These are phyloP conservation scores for Paramisgurnus dabryanus DNA, from an alignment of 2,113 vertebrate species.

Conservation along the genomic window DNA sequence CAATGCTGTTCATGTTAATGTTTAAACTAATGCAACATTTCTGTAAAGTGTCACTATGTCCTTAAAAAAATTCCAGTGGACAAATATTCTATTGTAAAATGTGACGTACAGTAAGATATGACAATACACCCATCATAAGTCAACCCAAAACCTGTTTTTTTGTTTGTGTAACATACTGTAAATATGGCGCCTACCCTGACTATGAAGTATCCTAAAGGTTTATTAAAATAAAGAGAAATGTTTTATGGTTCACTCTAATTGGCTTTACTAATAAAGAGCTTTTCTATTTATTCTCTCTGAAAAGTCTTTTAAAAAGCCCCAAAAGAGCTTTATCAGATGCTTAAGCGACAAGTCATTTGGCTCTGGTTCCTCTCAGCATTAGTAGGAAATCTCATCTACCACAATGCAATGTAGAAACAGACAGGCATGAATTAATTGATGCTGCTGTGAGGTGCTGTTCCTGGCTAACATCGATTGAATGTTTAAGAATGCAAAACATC, in stretches of 20 bases:
- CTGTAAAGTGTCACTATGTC: too few relatives aligned
- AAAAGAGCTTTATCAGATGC: constrained; percentile 48
- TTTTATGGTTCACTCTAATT: background rate
- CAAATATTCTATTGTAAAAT: too few relatives aligned
- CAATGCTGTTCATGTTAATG: too few relatives aligned
- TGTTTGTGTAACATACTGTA: background rate
- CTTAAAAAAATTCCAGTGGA: too few relatives aligned
- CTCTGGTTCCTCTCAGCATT: constrained; percentile 59
- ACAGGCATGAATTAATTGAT: constrained; percentile 67
- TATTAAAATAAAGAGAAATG: background rate
- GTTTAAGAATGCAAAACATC: constrained; percentile 71
- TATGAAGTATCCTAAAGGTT: background rate
- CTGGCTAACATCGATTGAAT: constrained; percentile 64
- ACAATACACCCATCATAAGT: too few relatives aligned
- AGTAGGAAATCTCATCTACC: constrained; percentile 61
- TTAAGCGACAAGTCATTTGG: constrained; percentile 58
- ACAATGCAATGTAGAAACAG: constrained; percentile 68
- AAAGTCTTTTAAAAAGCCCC: constrained; percentile 27
- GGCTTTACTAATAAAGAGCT: background rate
- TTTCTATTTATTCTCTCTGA: background rate
- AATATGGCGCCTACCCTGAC: too few relatives aligned
- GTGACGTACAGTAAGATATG: too few relatives aligned
- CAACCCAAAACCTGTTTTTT: too few relatives aligned
- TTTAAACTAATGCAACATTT: too few relatives aligned
- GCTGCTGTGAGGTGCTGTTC: constrained; percentile 52